phyloP scores from a whole-genome alignment of 2,113 vertebrate genomes.

The Cricetomys ansorgei region DNA sequence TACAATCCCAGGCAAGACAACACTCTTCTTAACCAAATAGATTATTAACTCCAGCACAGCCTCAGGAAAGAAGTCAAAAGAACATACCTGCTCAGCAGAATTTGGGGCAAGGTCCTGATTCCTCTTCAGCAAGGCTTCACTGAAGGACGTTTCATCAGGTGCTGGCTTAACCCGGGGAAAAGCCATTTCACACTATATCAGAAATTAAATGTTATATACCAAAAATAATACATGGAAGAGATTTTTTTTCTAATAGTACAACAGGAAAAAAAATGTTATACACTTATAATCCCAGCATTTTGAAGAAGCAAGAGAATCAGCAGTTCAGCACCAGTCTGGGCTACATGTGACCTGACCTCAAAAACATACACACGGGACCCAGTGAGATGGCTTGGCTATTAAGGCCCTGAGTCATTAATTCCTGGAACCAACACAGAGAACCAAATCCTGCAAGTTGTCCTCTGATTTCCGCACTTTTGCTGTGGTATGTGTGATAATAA shows the following conservation, averaged over 20 bases:
- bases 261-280: not conserved
- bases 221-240: not conserved
- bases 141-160: slow-evolving; percentile 93
- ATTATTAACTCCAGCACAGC: too few relatives aligned
- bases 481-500: not conserved
- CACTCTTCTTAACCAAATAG: not conserved
- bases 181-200: slow-evolving; percentile 95
- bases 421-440: not conserved
- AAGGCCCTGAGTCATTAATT: not conserved
- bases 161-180: slow-evolving; percentile 97
- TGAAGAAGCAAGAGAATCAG: not conserved
- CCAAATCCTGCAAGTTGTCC: not conserved
- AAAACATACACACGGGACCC: not conserved
- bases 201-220: slow-evolving; percentile 3
- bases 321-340: too few relatives aligned
- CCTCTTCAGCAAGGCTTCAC: slow-evolving; percentile 95
- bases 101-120: slow-evolving; percentile 98
- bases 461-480: not conserved
- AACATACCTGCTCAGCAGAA: slow-evolving; percentile 92
- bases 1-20: not conserved
- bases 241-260: not conserved
- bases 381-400: not conserved
- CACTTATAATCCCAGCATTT: not conserved
- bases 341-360: not conserved
- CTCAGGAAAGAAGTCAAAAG: not conserved